Conservation (phyloP, 2,888 invertebrate species). For the Lycocerus yunnanus region DNA sequence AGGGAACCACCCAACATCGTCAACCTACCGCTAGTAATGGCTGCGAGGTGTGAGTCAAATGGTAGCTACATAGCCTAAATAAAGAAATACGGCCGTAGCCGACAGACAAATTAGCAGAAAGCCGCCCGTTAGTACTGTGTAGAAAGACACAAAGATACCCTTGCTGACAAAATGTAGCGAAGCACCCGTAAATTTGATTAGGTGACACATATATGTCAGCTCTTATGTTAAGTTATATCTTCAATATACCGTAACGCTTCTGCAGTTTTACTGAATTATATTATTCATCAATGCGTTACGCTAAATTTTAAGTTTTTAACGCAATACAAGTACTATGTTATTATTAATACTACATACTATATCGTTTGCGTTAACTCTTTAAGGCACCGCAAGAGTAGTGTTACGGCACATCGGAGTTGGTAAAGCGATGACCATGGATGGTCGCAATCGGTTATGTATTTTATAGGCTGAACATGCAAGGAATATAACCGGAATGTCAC, state of each 20-base stretch:
- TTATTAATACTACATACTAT: slow-evolving; percentile 38
- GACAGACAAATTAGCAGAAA: slow-evolving; percentile 56
- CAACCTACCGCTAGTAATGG: slow-evolving; percentile 47
- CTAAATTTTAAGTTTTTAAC: slow-evolving; percentile 25
- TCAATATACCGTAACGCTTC: slow-evolving; percentile 41
- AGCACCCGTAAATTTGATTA: slow-evolving; percentile 55
- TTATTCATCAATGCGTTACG: slow-evolving; percentile 15
- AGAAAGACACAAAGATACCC: slow-evolving; percentile 45
- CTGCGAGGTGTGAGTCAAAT: slow-evolving; percentile 53
- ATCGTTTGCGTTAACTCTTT: slow-evolving; percentile 34
- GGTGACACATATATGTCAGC: slow-evolving; percentile 52
- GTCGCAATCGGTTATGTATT: slow-evolving; percentile 36
- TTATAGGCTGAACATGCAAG: slow-evolving; percentile 39
- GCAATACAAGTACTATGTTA: slow-evolving; percentile 20
- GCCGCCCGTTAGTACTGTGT: slow-evolving; percentile 39
- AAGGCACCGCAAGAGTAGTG: slow-evolving; percentile 39
- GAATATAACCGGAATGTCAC: slow-evolving; percentile 47
- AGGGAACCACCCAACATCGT: slow-evolving; percentile 42
- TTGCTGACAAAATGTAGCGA: slow-evolving; percentile 43
- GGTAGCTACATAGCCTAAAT: slow-evolving; percentile 50
- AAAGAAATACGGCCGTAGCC: slow-evolving; percentile 54
- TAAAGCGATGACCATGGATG: slow-evolving; percentile 32
- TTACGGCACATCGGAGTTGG: slow-evolving; percentile 33
- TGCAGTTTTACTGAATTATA: slow-evolving; percentile 24
- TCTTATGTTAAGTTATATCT: slow-evolving; percentile 52